phyloP scores from a whole-genome alignment of 2,888 invertebrate species.

The Sepiola atlantica region DNA sequence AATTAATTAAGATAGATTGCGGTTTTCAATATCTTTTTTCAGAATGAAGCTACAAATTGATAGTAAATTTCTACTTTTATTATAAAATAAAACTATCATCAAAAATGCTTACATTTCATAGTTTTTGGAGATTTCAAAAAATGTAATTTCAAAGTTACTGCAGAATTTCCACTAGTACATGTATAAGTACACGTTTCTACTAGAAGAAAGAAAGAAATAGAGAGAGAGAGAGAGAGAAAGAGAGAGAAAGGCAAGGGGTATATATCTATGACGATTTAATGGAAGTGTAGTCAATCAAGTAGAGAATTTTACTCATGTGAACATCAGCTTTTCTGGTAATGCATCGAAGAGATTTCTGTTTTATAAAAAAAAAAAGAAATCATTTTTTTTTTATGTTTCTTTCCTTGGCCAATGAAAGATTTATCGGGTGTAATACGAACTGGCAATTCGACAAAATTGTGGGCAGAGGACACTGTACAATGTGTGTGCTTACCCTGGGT shows the following conservation, averaged over 20 bases:
- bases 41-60: too few species aligned
- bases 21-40: too few species aligned
- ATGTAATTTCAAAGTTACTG: too few species aligned
- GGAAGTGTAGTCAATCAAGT: not conserved
- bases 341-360: not conserved
- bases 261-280: not conserved
- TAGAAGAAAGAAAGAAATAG: too few species aligned
- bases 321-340: not conserved
- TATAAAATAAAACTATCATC: too few species aligned
- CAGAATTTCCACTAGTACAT: too few species aligned
- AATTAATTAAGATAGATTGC: too few species aligned
- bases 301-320: not conserved
- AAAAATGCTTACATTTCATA: too few species aligned
- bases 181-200: too few species aligned
- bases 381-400: not conserved
- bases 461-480: not conserved
- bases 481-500: not conserved
- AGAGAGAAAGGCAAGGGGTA: not conserved
- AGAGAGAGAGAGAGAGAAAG: not conserved
- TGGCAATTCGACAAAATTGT: not conserved
- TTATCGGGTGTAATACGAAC: not conserved
- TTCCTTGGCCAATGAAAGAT: not conserved
- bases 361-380: not conserved
- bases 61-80: too few species aligned
- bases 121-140: too few species aligned